Conservation (phyloP, 2,113 vertebrate species). For the Gracilinanus agilis region DNA sequence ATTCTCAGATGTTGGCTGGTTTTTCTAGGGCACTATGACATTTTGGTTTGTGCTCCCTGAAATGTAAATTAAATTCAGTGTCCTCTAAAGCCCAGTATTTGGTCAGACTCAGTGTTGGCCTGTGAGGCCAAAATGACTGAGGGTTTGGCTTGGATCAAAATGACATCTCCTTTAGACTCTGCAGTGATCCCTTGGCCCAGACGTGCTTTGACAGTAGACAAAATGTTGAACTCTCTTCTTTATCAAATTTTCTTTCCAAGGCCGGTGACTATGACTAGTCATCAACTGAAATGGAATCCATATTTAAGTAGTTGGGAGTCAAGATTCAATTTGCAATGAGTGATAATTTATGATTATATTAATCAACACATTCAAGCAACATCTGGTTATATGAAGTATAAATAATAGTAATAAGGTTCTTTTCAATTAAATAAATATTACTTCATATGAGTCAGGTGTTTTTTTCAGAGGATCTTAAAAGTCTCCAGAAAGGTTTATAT, state of each 20-base stretch:
- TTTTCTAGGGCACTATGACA: conserved; percentile 19
- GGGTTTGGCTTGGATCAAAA: background rate
- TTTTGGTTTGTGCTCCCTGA: background rate
- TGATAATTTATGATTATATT: background rate
- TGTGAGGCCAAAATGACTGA: background rate
- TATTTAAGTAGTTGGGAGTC: conserved; percentile 1
- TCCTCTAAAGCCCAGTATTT: background rate
- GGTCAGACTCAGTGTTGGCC: background rate
- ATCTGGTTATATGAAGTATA: conserved; percentile 18
- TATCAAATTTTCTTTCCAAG: conserved; percentile 29
- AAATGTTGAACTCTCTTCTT: background rate
- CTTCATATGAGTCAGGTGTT: background rate
- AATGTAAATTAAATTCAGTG: background rate
- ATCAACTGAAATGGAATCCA: background rate
- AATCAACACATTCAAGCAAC: conserved; percentile 20
- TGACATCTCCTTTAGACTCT: background rate
- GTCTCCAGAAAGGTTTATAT: background rate
- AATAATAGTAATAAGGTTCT: conserved; percentile 46
- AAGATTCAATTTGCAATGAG: conserved; percentile 14
- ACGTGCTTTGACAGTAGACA: background rate
- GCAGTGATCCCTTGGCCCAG: background rate
- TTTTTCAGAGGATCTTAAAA: conserved; percentile 41
- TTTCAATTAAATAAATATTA: conserved; percentile 45
- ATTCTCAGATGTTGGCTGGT: background rate
- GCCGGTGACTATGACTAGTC: background rate